Evolutionary conservation across 2,113 vertebrate species (phyloP).

Genomic region (Limnothrissa miodon): DNA sequence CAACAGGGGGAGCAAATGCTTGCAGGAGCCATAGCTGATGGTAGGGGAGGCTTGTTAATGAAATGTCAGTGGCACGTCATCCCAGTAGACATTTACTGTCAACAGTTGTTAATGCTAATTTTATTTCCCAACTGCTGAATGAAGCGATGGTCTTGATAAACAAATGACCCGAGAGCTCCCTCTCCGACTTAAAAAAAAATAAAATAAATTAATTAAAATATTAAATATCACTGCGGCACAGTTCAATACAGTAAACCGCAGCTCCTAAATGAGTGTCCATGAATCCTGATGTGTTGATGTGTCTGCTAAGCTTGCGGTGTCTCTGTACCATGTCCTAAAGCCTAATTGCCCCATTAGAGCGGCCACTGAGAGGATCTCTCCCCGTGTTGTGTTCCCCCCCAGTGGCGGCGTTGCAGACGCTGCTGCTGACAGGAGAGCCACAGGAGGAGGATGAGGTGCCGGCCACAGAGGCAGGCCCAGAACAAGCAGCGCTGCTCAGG

Average conservation of each 20-base stretch:
- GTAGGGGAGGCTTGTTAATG: slow-evolving; percentile 57
- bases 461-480: slow-evolving; percentile 50
- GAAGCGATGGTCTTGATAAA: background rate
- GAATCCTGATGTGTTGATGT: background rate
- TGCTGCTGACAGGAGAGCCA: slow-evolving; percentile 66
- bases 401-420: slow-evolving; percentile 83
- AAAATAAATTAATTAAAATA: too few species aligned
- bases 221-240: too few species aligned
- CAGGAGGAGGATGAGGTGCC: slow-evolving; percentile 25
- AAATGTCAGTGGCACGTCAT: background rate
- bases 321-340: background rate
- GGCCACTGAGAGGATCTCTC: background rate
- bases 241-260: background rate
- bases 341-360: background rate
- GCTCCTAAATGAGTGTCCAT: background rate
- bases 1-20: slow-evolving; percentile 78
- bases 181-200: background rate
- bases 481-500: slow-evolving; percentile 25
- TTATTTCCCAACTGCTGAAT: background rate
- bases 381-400: slow-evolving; percentile 40
- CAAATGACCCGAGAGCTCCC: background rate
- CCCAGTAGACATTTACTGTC: background rate
- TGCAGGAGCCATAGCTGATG: slow-evolving; percentile 74
- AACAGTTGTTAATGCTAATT: background rate
- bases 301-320: background rate